Evolutionary conservation across 1,140 invertebrate species (phyloP).

Genomic region (Euglossa dilemma): DNA sequence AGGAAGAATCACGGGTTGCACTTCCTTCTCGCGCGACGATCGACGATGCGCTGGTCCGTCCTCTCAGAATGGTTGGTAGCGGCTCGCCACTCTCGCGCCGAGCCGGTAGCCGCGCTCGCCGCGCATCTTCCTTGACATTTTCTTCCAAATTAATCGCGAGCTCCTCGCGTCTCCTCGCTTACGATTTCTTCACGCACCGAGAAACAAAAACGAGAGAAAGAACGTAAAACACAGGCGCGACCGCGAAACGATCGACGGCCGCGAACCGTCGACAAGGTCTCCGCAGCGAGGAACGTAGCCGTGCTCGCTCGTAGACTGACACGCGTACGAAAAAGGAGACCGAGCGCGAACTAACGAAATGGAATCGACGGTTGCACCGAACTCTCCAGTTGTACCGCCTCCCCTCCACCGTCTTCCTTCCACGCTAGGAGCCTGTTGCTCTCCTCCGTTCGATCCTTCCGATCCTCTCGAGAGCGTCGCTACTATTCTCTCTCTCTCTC

Average conservation of each 20-base stretch:
- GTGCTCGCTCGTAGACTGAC: conserved; percentile 23
- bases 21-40: conserved; percentile 52
- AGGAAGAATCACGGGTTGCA: conserved; percentile 39
- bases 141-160: not conserved
- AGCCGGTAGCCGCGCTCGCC: conserved; percentile 42
- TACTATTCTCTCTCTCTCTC: conserved; percentile 29
- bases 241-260: conserved; percentile 29
- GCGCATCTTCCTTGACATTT: conserved; percentile 35
- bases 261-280: conserved; percentile 46
- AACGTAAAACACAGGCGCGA: conserved; percentile 35
- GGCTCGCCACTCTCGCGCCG: conserved; percentile 46
- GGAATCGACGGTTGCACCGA: conserved; percentile 56
- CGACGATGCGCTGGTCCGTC: conserved; percentile 26
- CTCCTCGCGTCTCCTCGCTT: too few relatives aligned
- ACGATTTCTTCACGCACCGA: conserved; percentile 35
- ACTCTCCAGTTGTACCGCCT: conserved; percentile 41
- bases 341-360: conserved; percentile 50
- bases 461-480: conserved; percentile 46
- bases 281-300: not conserved
- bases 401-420: conserved; percentile 55
- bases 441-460: conserved; percentile 53
- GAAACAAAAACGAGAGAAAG: conserved; percentile 1
- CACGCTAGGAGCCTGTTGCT: conserved; percentile 60
- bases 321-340: conserved; percentile 51
- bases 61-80: conserved; percentile 45